A percentile compares a stretch with the other conserved stretches of the same genome.
Conservation (phyloP, 2,888 invertebrate genomes). For the Heliconius hortense region DNA sequence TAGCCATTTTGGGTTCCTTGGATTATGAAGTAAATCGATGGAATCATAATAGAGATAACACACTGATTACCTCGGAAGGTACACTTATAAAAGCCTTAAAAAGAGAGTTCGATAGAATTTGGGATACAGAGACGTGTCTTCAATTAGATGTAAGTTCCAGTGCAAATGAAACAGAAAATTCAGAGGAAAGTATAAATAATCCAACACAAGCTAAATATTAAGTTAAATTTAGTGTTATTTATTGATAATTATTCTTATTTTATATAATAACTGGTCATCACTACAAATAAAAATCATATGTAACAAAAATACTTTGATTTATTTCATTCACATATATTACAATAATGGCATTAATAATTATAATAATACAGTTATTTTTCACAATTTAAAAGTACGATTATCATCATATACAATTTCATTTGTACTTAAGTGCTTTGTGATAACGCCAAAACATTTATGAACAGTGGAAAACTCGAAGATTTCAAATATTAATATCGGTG, state of each 20-base stretch:
- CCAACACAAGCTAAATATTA: neutral
- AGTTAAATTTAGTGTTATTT: neutral
- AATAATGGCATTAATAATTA: conserved; percentile 50
- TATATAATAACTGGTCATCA: conserved; percentile 30
- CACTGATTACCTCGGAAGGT: conserved; percentile 59
- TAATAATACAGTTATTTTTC: conserved; percentile 45
- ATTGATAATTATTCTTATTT: neutral
- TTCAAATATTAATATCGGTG: conserved; percentile 41
- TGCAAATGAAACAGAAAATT: neutral
- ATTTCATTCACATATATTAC: conserved; percentile 63
- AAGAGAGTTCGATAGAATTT: conserved; percentile 63
- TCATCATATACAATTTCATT: conserved; percentile 50
- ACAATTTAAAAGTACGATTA: conserved; percentile 44
- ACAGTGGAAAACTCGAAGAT: conserved; percentile 33
- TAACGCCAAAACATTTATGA: conserved; percentile 40
- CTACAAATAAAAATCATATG: conserved; percentile 56
- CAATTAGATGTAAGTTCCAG: neutral
- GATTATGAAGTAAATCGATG: conserved; percentile 55
- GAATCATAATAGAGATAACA: conserved; percentile 56
- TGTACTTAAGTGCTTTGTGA: conserved; percentile 74
- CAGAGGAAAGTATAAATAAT: neutral
- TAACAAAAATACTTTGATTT: conserved; percentile 76
- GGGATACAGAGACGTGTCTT: conserved; percentile 45
- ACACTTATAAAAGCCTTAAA: conserved; percentile 52
- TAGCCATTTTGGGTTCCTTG: conserved; percentile 61